phyloP scores from a whole-genome alignment of 2,797 vertebrate genomes.

The Sciurus carolinensis region DNA sequence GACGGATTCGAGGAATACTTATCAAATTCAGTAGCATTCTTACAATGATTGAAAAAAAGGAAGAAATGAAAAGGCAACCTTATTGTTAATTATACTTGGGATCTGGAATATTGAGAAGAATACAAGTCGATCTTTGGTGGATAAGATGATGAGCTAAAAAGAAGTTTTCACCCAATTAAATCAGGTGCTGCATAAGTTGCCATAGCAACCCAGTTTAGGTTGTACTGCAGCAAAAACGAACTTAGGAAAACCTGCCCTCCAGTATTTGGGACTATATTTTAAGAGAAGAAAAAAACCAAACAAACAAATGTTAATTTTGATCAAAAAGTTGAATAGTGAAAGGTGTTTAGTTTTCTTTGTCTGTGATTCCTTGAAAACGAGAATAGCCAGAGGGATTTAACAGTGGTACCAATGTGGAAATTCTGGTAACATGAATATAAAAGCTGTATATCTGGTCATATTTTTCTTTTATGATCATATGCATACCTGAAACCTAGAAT shows the following conservation, averaged over 20 bases:
- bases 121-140: neutral
- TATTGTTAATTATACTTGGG: neutral
- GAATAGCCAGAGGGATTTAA: neutral
- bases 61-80: neutral
- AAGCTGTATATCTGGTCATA: neutral
- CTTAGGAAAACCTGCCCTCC: neutral
- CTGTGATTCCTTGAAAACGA: neutral
- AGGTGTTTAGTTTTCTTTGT: neutral
- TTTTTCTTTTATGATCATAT: neutral
- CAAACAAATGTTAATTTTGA: neutral
- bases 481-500: neutral
- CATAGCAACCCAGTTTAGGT: neutral
- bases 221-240: neutral
- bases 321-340: neutral
- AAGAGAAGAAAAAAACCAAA: neutral
- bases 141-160: neutral
- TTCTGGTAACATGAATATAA: neutral
- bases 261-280: neutral
- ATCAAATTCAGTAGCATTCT: neutral
- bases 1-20: neutral
- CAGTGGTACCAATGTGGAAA: neutral
- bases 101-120: neutral
- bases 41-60: neutral
- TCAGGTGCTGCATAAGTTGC: neutral
- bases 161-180: constrained; percentile 3